phyloP scores from a whole-genome alignment of 2,797 vertebrate species.

The Euthynnus affinis region DNA sequence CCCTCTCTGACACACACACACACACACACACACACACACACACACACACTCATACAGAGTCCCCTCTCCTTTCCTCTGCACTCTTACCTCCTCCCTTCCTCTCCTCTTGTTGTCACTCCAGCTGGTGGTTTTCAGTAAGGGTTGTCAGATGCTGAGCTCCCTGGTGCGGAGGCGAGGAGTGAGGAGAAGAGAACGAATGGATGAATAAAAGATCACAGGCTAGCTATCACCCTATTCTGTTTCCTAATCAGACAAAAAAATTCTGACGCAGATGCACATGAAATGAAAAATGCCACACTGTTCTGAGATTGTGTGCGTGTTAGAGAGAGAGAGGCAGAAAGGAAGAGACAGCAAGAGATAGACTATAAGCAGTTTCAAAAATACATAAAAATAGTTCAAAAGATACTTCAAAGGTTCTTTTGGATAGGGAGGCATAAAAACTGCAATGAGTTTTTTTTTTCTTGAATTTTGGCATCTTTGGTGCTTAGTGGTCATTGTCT shows the following conservation, averaged over 20 bases:
- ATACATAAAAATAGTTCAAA: slow-evolving; percentile 39
- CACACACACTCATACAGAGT: slow-evolving; percentile 20
- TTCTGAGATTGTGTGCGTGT: slow-evolving; percentile 5
- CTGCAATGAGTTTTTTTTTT: neutral
- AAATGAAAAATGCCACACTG: slow-evolving; percentile 52
- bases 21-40: slow-evolving; percentile 17
- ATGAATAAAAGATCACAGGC: slow-evolving; percentile 84
- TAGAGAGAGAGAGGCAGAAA: slow-evolving; percentile 11
- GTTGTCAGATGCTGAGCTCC: slow-evolving; percentile 72
- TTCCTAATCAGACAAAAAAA: slow-evolving; percentile 34
- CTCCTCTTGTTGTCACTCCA: slow-evolving; percentile 74
- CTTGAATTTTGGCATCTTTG: slow-evolving; percentile 9
- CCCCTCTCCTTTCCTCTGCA: slow-evolving; percentile 14
- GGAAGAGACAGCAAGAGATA: neutral
- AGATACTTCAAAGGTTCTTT: slow-evolving; percentile 22
- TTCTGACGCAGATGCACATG: slow-evolving; percentile 54
- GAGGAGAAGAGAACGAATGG: slow-evolving; percentile 58
- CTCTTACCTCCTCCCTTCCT: slow-evolving; percentile 33
- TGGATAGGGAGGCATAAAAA: neutral
- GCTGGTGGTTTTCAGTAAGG: slow-evolving; percentile 74
- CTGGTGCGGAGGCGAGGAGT: slow-evolving; percentile 66
- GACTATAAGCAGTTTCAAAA: slow-evolving; percentile 14
- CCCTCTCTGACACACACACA: neutral
- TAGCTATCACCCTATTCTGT: slow-evolving; percentile 60
- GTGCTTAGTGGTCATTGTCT: neutral